Evolutionary conservation across 2,888 invertebrate genomes (phyloP).

Genomic region (Hanleya hanleyi): DNA sequence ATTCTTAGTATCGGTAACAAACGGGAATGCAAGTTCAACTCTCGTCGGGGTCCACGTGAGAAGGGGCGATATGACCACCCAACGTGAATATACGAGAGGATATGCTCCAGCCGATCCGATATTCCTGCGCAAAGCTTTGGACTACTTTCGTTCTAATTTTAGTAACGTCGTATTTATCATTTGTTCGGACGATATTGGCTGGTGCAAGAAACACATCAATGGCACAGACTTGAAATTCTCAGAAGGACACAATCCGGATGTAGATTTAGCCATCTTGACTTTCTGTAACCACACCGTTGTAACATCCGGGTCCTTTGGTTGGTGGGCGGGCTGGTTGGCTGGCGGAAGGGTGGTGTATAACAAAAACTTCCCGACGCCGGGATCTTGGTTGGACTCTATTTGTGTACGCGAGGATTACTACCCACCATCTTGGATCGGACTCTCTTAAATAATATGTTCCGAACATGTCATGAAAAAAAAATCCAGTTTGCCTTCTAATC

Average conservation of each 20-base stretch:
- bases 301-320: constrained; percentile 65
- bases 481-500: no score
- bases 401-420: neutral
- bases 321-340: constrained; percentile 65
- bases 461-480: no score
- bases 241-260: constrained; percentile 28
- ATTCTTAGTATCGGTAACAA: neutral
- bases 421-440: neutral
- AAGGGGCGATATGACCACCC: constrained; percentile 42
- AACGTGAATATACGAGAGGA: constrained; percentile 29
- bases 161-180: constrained; percentile 42
- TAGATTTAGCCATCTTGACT: constrained; percentile 48
- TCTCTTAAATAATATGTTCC: no score
- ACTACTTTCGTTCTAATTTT: constrained; percentile 39
- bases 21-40: neutral
- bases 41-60: constrained; percentile 48
- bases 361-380: constrained; percentile 6
- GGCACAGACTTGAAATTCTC: constrained; percentile 19
- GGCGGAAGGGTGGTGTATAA: constrained; percentile 51
- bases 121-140: constrained; percentile 42
- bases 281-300: constrained; percentile 74
- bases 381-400: neutral
- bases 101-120: constrained; percentile 42
- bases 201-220: constrained; percentile 39
- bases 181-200: constrained; percentile 44